Evolutionary conservation across 2,888 invertebrate genomes (phyloP).

Genomic region (Parascotia fuliginaria): DNA sequence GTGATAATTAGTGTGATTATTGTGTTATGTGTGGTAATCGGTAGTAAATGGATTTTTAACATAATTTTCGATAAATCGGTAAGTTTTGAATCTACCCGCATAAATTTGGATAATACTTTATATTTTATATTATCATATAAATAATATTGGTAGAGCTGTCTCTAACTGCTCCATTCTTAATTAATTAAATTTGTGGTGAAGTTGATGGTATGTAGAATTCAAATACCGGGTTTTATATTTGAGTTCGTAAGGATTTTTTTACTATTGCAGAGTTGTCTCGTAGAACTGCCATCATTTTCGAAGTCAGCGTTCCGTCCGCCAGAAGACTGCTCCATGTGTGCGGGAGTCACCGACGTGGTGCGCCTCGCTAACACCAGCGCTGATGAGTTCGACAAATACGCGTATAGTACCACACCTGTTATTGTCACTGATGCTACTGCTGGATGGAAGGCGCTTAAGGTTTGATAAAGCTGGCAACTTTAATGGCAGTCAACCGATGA

Average conservation of each 20-base stretch:
- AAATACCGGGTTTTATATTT: too few relatives aligned
- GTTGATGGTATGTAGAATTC: too few relatives aligned
- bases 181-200: too few relatives aligned
- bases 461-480: too few relatives aligned
- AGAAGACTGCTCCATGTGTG: constrained; percentile 92
- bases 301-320: constrained; percentile 89
- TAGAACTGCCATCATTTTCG: constrained; percentile 63
- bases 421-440: constrained; percentile 93
- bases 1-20: constrained; percentile 14
- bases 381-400: constrained; percentile 90
- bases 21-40: constrained; percentile 30
- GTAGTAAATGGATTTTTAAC: constrained; percentile 49
- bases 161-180: too few relatives aligned
- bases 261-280: constrained; percentile 60
- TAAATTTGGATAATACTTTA: too few relatives aligned
- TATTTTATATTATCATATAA: too few relatives aligned
- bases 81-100: too few relatives aligned
- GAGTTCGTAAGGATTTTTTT: too few relatives aligned
- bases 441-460: constrained; percentile 92
- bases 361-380: constrained; percentile 89
- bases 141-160: too few relatives aligned
- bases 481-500: too few relatives aligned
- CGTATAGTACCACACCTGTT: constrained; percentile 92
- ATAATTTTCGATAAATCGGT: constrained; percentile 54
- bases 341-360: constrained; percentile 84